Evolutionary conservation across 30 jellyfish, hydroid and myxozoan species (phyloP).

Genomic region (Hydra vulgaris): DNA sequence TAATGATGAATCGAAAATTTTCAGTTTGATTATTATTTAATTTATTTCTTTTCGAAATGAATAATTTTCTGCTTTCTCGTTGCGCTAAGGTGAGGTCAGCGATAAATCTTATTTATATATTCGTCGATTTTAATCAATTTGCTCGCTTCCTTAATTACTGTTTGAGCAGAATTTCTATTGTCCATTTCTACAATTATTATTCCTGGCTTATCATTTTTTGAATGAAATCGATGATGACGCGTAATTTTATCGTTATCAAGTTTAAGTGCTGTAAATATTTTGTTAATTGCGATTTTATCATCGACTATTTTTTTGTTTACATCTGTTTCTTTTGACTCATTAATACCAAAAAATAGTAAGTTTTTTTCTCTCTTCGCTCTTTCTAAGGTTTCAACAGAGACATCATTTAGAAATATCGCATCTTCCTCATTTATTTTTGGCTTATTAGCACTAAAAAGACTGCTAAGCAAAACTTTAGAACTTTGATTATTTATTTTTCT

Average conservation of each 20-base stretch:
- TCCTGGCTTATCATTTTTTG: background rate
- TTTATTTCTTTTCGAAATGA: too few relatives aligned
- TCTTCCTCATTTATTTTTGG: background rate
- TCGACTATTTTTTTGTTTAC: background rate
- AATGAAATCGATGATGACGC: background rate
- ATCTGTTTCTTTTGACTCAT: background rate
- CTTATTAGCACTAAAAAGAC: background rate
- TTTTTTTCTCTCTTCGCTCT: background rate
- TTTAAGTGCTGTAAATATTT: background rate
- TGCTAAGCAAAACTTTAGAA: background rate
- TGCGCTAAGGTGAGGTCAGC: too few relatives aligned
- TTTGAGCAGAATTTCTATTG: too few relatives aligned
- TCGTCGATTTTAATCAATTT: background rate
- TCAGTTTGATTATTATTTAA: too few relatives aligned
- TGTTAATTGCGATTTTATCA: background rate
- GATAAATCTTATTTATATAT: too few relatives aligned
- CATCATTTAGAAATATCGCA: background rate
- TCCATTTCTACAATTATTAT: background rate
- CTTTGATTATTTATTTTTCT: background rate
- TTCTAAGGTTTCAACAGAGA: background rate
- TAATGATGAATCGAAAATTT: too few relatives aligned
- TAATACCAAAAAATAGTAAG: background rate
- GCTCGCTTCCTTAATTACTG: background rate
- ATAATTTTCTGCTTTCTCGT: too few relatives aligned
- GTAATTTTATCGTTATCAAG: background rate